Evolutionary conservation across 1,140 invertebrate genomes (phyloP).

Genomic region (Hermetia illucens): DNA sequence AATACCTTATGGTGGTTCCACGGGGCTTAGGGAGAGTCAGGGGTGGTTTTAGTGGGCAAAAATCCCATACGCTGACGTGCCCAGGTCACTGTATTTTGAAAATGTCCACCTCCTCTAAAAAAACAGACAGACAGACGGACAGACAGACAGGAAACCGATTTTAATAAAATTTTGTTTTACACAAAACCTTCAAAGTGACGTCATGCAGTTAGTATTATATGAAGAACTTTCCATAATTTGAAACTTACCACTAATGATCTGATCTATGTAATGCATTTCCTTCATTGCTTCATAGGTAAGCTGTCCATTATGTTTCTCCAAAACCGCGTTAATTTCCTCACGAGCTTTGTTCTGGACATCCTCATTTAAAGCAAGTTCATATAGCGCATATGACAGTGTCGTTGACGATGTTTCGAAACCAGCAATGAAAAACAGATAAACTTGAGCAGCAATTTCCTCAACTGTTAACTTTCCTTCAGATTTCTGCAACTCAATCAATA

Average conservation of each 20-base stretch:
- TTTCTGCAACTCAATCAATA: too few relatives aligned
- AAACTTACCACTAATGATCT: slow-evolving; percentile 37
- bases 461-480: background rate
- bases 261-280: slow-evolving; percentile 42
- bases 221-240: slow-evolving; percentile 12
- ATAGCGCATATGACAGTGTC: slow-evolving; percentile 26
- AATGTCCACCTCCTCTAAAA: too few relatives aligned
- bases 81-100: too few relatives aligned
- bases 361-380: slow-evolving; percentile 30
- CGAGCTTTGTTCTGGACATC: slow-evolving; percentile 40
- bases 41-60: too few relatives aligned
- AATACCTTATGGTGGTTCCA: too few relatives aligned
- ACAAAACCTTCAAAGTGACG: background rate
- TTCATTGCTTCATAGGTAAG: slow-evolving; percentile 39
- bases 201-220: background rate
- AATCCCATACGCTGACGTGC: too few relatives aligned
- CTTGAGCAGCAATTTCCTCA: slow-evolving; percentile 1
- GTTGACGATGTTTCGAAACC: too few relatives aligned
- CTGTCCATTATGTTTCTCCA: slow-evolving; percentile 29
- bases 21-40: too few relatives aligned
- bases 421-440: slow-evolving; percentile 4
- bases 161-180: too few relatives aligned
- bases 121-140: too few relatives aligned
- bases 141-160: too few relatives aligned
- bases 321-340: slow-evolving; percentile 37